Percentiles rank a stretch among this genome's conserved stretches.
These are phyloP conservation scores for Villa cingulata DNA, from an alignment of 2,888 invertebrate species.

Conservation along the genomic window DNA sequence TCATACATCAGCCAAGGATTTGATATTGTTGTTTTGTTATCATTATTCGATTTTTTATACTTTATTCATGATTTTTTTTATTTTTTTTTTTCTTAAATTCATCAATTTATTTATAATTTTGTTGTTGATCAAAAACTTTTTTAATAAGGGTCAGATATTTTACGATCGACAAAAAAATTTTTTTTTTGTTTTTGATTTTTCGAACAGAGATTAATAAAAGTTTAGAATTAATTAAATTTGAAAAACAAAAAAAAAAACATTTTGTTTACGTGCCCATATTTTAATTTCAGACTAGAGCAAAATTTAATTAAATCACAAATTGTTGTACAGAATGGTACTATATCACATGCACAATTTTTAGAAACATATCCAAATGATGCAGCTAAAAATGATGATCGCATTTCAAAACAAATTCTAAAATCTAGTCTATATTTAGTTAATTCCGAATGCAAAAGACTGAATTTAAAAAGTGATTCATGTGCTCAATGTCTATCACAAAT, in stretches of 20 bases:
- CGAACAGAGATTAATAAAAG: too few species aligned
- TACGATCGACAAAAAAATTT: too few species aligned
- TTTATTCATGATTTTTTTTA: background rate
- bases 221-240: too few species aligned
- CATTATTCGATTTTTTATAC: too few species aligned
- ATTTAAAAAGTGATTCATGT: constrained; percentile 43
- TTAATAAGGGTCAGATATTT: too few species aligned
- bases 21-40: too few species aligned
- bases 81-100: too few species aligned
- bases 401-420: constrained; percentile 29
- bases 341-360: constrained; percentile 29
- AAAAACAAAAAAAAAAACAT: too few species aligned
- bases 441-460: constrained; percentile 21
- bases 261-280: too few species aligned
- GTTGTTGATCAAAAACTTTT: too few species aligned
- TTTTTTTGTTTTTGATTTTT: background rate
- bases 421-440: constrained; percentile 26
- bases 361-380: constrained; percentile 27
- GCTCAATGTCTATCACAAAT: constrained; percentile 42
- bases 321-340: constrained; percentile 26
- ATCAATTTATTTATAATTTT: too few species aligned
- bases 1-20: too few species aligned
- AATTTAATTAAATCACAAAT: constrained; percentile 23
- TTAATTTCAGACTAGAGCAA: constrained; percentile 23
- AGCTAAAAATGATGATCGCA: constrained; percentile 21